Evolutionary conservation across 2,797 vertebrate species (phyloP), one percentile per base, ranked within the genome.

Genomic region (Acipenser ruthenus): DNA sequence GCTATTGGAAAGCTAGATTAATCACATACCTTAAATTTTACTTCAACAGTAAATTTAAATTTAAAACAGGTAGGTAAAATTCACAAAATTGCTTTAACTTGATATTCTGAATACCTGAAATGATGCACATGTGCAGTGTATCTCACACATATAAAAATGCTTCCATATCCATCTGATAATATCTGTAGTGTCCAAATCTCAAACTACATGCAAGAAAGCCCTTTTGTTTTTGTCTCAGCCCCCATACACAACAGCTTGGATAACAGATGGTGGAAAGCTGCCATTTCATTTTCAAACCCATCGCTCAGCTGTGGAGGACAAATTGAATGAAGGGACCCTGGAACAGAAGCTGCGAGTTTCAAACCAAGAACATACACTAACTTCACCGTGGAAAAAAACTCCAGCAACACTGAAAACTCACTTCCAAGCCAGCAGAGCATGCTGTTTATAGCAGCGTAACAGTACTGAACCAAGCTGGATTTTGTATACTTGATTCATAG

Each of bases 201-300:
- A 58, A n/a, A 7, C 55, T 11, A 13, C 11, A 7, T 58, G 5
- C 12, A 1, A 6, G 6, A n/a, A 13, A 11, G 15, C 1, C 55
- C 55, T n/a, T 13, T n/a, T 2, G 12, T 7, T n/a, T n/a, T n/a
- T 13, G 12, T 13, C 55, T 7, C 10, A 6, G 55, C 6, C 12
- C 6, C 3, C 7, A 7, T 10, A 2, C 6, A 0, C 12, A 7
- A 11, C 80, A 77, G 76, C 70, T 78, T 75, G 70, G 69, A 78
- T 74, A 80, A 74, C 80, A 86, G 84, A 84, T 79, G 78, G 80
- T 72, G 70, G 70, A 67, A 10, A 65, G 72, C 78, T 76, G 70
- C 37, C 37, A 71, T 76, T 66, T 49, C 61, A 69, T 72, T 13
- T 58, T 58, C 55, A 11, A 58, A 72, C 71, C 37, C 58, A 76